Conservation (phyloP, 2,113 vertebrate genomes). For the Caretta caretta region DNA sequence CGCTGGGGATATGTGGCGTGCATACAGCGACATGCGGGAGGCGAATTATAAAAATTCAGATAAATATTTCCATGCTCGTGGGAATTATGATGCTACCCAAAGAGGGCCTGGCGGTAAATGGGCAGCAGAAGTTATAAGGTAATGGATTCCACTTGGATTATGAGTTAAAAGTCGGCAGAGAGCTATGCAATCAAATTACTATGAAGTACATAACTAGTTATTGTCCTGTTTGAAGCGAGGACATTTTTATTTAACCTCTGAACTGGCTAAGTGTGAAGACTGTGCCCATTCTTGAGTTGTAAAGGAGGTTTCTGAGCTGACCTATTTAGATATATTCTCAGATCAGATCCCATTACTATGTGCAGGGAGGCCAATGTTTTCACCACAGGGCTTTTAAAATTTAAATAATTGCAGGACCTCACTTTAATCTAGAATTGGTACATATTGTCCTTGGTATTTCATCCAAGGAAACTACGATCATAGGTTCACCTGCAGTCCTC, state of each 20-base stretch:
- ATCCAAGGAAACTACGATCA: accelerated
- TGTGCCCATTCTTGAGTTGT: neutral
- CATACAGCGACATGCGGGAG: conserved; percentile 38
- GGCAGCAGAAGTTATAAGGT: conserved; percentile 62
- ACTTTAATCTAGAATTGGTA: neutral
- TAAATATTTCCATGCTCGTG: conserved; percentile 72
- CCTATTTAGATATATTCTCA: neutral
- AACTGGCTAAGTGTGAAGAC: neutral
- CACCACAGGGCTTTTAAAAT: neutral
- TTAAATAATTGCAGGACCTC: neutral
- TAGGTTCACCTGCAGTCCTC: accelerated
- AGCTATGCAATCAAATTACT: neutral
- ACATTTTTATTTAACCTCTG: neutral
- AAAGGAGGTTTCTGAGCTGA: neutral
- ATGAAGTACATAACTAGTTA: neutral
- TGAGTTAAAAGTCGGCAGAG: neutral
- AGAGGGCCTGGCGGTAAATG: conserved; percentile 61
- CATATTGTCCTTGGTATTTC: neutral
- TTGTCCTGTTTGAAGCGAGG: neutral
- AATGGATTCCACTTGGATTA: neutral
- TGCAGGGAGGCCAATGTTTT: neutral
- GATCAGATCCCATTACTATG: neutral
- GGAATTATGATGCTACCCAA: conserved; percentile 61
- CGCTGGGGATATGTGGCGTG: conserved; percentile 14
- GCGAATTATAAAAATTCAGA: conserved; percentile 32